phyloP scores from a whole-genome alignment of 2,113 vertebrate species.

The Oenanthe melanoleuca region DNA sequence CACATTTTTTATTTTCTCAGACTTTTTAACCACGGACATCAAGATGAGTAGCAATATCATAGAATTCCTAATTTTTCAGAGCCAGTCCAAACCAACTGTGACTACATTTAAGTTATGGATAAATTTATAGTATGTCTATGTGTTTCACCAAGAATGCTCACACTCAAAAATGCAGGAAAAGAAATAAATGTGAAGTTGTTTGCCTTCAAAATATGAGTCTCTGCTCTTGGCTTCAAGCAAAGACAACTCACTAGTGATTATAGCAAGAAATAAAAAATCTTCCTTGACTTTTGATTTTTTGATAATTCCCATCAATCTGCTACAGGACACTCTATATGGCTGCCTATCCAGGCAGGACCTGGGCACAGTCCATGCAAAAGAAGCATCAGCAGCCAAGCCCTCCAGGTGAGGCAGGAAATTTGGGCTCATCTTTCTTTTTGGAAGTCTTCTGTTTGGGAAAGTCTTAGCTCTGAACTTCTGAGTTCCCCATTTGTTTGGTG shows the following conservation, averaged over 20 bases:
- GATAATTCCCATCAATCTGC: neutral
- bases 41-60: neutral
- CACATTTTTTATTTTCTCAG: neutral
- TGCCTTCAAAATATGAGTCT: neutral
- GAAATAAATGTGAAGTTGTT: neutral
- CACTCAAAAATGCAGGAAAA: neutral
- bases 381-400: neutral
- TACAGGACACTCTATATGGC: neutral
- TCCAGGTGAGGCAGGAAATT: neutral
- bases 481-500: neutral
- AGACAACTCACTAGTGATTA: neutral
- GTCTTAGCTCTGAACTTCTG: neutral
- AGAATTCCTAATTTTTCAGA: neutral
- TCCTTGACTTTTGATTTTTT: neutral
- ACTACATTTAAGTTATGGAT: neutral
- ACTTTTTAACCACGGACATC: neutral
- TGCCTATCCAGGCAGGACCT: neutral
- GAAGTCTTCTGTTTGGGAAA: neutral
- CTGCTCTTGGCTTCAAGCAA: neutral
- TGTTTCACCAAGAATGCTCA: neutral
- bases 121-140: neutral
- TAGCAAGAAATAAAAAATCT: neutral
- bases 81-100: neutral
- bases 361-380: neutral
- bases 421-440: neutral